Evolutionary conservation across 2,797 vertebrate species (phyloP).

Genomic region (Gallinago stenura): DNA sequence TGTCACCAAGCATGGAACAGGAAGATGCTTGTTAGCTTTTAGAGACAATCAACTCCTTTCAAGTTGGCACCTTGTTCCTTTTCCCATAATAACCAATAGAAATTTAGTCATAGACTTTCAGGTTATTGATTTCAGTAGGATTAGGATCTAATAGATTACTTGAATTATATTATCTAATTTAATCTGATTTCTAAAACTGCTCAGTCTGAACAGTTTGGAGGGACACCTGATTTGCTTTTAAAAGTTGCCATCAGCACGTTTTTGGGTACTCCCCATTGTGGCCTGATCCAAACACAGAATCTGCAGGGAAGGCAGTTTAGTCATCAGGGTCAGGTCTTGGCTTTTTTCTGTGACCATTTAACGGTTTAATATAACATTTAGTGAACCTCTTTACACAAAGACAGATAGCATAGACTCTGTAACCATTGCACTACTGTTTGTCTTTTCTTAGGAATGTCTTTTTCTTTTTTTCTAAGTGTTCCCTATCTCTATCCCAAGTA

Average conservation of each 20-base stretch:
- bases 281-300: neutral
- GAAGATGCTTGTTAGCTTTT: slow-evolving; percentile 11
- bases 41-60: neutral
- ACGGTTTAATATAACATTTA: slow-evolving; percentile 6
- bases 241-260: neutral
- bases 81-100: neutral
- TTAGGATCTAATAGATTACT: neutral
- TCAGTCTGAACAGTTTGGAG: neutral
- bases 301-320: neutral
- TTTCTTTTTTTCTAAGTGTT: slow-evolving; percentile 10
- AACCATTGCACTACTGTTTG: slow-evolving; percentile 1
- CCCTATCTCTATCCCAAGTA: neutral
- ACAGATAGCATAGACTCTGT: neutral
- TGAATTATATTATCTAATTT: neutral
- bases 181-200: neutral
- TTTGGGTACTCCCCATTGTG: neutral
- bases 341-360: slow-evolving; percentile 43
- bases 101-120: neutral
- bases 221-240: neutral
- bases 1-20: slow-evolving; percentile 17
- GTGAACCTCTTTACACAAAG: slow-evolving; percentile 21
- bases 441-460: neutral
- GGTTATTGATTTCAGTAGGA: neutral
- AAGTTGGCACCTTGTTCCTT: slow-evolving; percentile 22
- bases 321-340: neutral